These are phyloP conservation scores for Pseudocheirus occidentalis DNA, from an alignment of 2,797 vertebrate species.

Conservation along the genomic window DNA sequence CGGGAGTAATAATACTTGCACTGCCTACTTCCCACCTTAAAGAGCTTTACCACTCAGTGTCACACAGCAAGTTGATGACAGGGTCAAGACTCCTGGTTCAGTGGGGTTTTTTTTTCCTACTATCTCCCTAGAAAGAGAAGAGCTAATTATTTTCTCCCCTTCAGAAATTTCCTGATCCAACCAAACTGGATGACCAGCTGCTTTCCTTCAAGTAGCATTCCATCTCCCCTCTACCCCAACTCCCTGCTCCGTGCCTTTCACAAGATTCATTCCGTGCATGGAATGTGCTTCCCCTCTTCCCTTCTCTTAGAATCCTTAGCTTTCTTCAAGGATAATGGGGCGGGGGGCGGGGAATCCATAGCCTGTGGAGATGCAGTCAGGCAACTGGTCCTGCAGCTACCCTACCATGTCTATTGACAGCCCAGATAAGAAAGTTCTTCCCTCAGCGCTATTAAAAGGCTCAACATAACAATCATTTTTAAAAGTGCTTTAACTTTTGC, in stretches of 20 bases:
- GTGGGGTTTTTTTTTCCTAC: background rate
- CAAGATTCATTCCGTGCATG: background rate
- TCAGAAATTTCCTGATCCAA: background rate
- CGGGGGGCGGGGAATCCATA: background rate
- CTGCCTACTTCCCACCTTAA: background rate
- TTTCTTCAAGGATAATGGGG: background rate
- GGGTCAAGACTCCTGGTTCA: background rate
- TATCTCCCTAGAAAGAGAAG: background rate
- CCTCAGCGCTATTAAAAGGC: background rate
- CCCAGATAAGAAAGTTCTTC: background rate
- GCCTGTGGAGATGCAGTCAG: background rate
- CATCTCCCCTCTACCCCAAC: background rate
- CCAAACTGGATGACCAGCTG: background rate
- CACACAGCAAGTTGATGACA: background rate
- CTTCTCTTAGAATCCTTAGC: background rate
- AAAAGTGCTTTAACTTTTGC: background rate
- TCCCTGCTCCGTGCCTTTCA: background rate
- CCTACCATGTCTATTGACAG: background rate
- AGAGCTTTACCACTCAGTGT: background rate
- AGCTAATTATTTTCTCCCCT: background rate
- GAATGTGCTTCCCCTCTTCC: background rate
- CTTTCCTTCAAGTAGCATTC: background rate
- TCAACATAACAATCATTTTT: background rate
- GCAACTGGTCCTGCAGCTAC: background rate
- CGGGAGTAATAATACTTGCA: background rate